phyloP scores from a whole-genome alignment of 2,113 vertebrate species.

The Lepus europaeus region DNA sequence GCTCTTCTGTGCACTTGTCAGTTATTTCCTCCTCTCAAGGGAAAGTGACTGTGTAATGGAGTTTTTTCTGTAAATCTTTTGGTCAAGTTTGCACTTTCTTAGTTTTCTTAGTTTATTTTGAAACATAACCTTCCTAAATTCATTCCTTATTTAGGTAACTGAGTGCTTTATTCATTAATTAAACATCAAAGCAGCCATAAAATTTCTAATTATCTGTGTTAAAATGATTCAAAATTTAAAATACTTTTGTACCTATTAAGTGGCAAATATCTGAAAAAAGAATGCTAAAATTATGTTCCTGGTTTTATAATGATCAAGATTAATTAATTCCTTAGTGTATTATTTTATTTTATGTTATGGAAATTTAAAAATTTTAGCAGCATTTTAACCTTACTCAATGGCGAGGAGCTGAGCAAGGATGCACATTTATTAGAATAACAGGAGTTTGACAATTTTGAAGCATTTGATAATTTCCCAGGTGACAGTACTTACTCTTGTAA shows the following conservation, averaged over 20 bases:
- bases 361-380: background rate
- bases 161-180: background rate
- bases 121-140: background rate
- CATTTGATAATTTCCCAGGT: background rate
- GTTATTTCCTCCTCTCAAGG: background rate
- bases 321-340: background rate
- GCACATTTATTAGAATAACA: background rate
- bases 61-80: background rate
- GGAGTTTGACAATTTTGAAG: background rate
- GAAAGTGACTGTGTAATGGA: background rate
- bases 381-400: background rate
- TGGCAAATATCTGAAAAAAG: background rate
- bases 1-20: background rate
- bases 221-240: background rate
- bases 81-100: background rate
- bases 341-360: background rate
- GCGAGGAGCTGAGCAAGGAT: background rate
- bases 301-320: background rate
- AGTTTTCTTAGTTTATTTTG: background rate
- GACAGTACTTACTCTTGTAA: background rate
- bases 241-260: background rate
- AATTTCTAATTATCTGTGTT: background rate
- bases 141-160: background rate
- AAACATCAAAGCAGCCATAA: background rate
- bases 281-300: background rate